Evolutionary conservation across 2,888 invertebrate species (phyloP), one percentile per base, ranked within the genome.

Genomic region (Apotomis capreana): DNA sequence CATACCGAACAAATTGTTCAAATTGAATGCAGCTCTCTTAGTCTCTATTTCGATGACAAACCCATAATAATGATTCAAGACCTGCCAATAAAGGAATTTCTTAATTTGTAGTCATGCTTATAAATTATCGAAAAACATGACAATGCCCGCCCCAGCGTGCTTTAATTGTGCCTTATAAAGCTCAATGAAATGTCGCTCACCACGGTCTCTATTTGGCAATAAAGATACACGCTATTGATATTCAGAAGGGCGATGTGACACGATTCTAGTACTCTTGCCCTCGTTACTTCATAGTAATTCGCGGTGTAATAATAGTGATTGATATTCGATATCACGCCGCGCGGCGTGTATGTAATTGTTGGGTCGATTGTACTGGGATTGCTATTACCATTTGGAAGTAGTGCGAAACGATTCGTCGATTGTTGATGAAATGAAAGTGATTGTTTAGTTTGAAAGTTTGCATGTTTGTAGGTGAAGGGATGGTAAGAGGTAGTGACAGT

Each of bases 171-270:
- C 62, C 44, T 40, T 49, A 67, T 60, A 60, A 54, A 37, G 40
- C 40, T 5, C 51, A 57, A 15, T 63, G 64, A 36, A 55, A 70
- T 57, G 15, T 61, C 54, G 62, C 54, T 54, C 54, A n/a, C 44
- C 70, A 64, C 73, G 65, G 15, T 61, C 65, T 70, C 61, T 49
- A 69, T 75, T 74, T 69, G 73, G 74, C 70, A 75, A 75, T 75
- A 74, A 69, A 69, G 40, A 73, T 60, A 61, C 59, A 51, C 26
- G 57, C 40, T 37, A 62, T 68, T 73, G 73, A 70, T 74, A 74
- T 73, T 70, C 70, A 68, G 61, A 70, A 73, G 73, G 73, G 68
- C 70, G 69, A 51, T 55, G 55, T 51, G 74, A 73, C 69, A 73
- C 69, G 52, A 59, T 57, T 69, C 52, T 67, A 74, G 70, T 71